A percentile compares a stretch with the other conserved stretches of the same genome.
Evolutionary conservation across 2,888 invertebrate genomes (phyloP).

Genomic region (Heliconius ethilla): DNA sequence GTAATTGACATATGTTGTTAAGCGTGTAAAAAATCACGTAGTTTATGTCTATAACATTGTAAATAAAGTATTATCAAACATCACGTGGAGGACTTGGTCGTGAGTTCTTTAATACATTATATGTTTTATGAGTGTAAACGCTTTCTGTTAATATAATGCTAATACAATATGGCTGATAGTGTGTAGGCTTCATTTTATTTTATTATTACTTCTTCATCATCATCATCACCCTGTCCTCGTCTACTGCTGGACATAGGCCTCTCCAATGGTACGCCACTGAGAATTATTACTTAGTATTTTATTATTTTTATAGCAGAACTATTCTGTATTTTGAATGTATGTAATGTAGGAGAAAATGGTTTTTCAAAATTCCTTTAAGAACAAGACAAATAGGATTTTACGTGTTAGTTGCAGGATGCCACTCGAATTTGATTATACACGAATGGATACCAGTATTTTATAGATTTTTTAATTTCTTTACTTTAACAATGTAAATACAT

Average conservation of each 20-base stretch:
- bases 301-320: no score
- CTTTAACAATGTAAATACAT: background rate
- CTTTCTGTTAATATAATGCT: background rate
- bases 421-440: no score
- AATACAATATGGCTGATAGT: background rate
- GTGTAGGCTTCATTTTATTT: background rate
- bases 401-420: no score
- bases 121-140: constrained; percentile 28
- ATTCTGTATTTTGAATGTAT: no score
- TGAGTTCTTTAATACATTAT: constrained; percentile 44
- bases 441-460: no score
- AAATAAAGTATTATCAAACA: constrained; percentile 13
- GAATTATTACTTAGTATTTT: background rate
- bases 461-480: no score
- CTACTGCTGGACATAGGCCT: no score
- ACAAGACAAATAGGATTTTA: no score
- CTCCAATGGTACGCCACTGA: no score
- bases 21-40: constrained; percentile 28
- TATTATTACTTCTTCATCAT: background rate
- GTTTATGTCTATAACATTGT: constrained; percentile 30
- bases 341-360: no score
- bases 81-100: constrained; percentile 56
- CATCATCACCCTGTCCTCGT: no score
- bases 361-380: no score
- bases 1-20: constrained; percentile 24